Percentiles rank a stretch among this genome's conserved stretches.
These are phyloP conservation scores for Psilopsiagon aymara DNA, from an alignment of 2,113 vertebrate genomes.

Conservation along the genomic window DNA sequence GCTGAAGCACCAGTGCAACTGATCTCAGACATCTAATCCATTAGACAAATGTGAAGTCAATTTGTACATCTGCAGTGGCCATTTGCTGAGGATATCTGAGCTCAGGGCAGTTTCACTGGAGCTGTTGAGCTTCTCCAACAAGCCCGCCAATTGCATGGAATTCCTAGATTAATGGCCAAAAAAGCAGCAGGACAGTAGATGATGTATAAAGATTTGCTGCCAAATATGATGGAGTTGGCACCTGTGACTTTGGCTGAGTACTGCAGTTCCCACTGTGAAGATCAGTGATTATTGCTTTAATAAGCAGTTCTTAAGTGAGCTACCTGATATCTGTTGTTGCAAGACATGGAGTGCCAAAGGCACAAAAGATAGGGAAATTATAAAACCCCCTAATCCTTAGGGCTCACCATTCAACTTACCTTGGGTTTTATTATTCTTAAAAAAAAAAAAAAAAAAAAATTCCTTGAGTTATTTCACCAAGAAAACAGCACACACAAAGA, in stretches of 20 bases:
- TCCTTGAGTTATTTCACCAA: not conserved
- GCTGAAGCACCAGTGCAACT: not conserved
- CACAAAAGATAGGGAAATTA: conserved; percentile 33
- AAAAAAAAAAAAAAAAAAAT: not conserved
- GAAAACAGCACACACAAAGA: not conserved
- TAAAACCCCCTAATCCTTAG: not conserved
- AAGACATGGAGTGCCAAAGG: conserved; percentile 65
- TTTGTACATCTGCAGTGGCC: conserved; percentile 20
- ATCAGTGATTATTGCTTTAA: conserved; percentile 73
- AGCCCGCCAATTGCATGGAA: conserved; percentile 35
- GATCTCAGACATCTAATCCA: not conserved
- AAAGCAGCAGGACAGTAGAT: conserved; percentile 60
- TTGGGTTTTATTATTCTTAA: not conserved
- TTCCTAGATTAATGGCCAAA: conserved; percentile 3
- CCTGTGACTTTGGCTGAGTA: conserved; percentile 47
- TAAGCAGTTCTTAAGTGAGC: conserved; percentile 76
- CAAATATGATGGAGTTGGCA: conserved; percentile 63
- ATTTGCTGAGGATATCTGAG: conserved; percentile 39
- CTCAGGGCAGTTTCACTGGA: not conserved
- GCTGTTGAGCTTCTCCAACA: conserved; percentile 16
- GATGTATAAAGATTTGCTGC: conserved; percentile 45
- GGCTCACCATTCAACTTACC: not conserved
- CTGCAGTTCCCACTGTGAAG: conserved; percentile 69
- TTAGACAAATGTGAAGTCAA: not conserved
- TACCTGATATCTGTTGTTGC: conserved; percentile 72